Conservation (phyloP, 2,888 invertebrate species). For the Timema cristinae region DNA sequence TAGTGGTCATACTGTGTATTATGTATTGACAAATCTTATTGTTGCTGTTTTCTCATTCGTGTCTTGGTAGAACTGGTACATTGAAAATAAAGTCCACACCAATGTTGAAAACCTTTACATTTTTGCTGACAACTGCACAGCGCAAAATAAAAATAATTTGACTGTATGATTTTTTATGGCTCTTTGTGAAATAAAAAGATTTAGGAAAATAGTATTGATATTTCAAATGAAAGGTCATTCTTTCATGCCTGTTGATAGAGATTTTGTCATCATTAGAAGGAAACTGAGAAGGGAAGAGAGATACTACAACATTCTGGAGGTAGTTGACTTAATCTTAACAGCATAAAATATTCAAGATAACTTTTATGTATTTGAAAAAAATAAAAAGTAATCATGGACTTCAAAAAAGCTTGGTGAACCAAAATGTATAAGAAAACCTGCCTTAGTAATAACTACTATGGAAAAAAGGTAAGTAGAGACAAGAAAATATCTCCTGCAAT, state of each 20-base stretch:
- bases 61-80: background rate
- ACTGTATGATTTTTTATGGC: background rate
- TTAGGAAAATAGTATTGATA: background rate
- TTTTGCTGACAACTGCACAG: background rate
- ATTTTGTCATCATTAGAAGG: background rate
- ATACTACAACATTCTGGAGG: background rate
- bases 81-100: background rate
- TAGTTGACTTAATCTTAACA: background rate
- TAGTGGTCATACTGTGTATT: too few species aligned
- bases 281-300: conserved; percentile 1
- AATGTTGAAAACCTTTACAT: background rate
- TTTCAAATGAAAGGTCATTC: background rate
- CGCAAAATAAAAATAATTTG: background rate
- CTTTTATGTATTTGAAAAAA: background rate
- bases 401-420: too few species aligned
- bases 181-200: background rate
- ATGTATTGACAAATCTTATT: too few species aligned
- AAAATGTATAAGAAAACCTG: too few species aligned
- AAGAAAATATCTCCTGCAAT: background rate
- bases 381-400: too few species aligned
- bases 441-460: too few species aligned
- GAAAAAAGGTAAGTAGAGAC: too few species aligned
- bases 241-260: background rate
- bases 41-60: background rate
- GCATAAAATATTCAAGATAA: background rate